These are phyloP conservation scores for Leiothrix lutea DNA, from an alignment of 2,113 vertebrate genomes.

Conservation along the genomic window DNA sequence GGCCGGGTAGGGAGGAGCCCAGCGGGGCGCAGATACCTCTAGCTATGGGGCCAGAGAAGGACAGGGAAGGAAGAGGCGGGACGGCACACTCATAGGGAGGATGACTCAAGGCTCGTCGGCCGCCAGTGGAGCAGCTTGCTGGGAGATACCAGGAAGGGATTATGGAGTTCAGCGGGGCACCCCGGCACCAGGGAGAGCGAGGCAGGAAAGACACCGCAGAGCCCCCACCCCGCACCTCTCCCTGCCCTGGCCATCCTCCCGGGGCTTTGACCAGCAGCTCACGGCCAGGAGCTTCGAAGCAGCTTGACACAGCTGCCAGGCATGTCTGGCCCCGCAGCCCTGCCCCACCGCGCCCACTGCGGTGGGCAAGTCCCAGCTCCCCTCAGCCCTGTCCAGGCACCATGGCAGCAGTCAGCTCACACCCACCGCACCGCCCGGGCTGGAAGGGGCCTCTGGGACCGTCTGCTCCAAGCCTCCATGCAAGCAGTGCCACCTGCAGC, in stretches of 20 bases:
- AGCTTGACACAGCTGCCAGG: not conserved
- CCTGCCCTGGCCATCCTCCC: not conserved
- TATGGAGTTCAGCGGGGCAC: not conserved
- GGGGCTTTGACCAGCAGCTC: not conserved
- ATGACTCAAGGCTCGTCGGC: not conserved
- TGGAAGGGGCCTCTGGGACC: not conserved
- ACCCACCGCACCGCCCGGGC: not conserved
- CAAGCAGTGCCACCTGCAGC: not conserved
- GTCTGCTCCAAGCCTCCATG: accelerated
- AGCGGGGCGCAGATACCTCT: not conserved
- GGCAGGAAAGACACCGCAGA: not conserved
- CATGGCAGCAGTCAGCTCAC: accelerated
- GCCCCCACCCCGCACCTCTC: accelerated
- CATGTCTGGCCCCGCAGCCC: not conserved
- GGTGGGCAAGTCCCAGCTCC: not conserved
- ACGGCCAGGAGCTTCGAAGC: not conserved
- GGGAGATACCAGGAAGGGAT: not conserved
- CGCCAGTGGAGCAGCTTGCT: not conserved
- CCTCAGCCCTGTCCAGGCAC: not conserved
- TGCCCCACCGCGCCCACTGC: not conserved
- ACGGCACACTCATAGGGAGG: not conserved
- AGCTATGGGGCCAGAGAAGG: not conserved
- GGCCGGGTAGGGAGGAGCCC: not conserved
- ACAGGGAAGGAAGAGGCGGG: not conserved
- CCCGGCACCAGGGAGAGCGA: not conserved